Conservation (phyloP, 2,113 vertebrate genomes). For the Carassius gibelio region DNA sequence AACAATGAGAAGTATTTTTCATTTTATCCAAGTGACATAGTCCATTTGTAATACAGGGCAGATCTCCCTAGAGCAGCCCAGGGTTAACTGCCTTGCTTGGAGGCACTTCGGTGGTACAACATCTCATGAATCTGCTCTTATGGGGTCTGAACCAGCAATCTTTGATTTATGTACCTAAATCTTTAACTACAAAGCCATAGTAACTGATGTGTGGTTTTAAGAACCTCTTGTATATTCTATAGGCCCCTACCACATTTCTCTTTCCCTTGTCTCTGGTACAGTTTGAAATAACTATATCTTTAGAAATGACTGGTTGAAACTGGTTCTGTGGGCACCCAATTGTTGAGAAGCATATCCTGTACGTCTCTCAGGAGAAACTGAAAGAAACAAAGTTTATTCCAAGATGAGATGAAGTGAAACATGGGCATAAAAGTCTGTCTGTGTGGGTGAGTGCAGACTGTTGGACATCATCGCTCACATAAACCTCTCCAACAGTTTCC, state of each 20-base stretch:
- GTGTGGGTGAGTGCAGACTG: conserved; percentile 33
- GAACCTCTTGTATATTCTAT: not conserved
- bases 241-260: not conserved
- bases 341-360: not conserved
- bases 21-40: conserved; percentile 17
- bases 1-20: conserved; percentile 21
- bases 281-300: not conserved
- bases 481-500: conserved; percentile 29
- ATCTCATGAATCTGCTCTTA: conserved; percentile 5
- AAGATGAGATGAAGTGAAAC: not conserved
- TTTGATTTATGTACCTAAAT: not conserved
- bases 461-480: conserved; percentile 17
- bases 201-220: not conserved
- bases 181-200: not conserved
- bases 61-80: not conserved
- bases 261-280: not conserved
- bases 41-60: not conserved
- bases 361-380: conserved; percentile 1
- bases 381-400: conserved; percentile 6
- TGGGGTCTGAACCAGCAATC: not conserved
- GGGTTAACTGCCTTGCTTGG: conserved; percentile 6
- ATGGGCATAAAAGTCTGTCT: not conserved
- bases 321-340: conserved; percentile 1
- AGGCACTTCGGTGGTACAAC: not conserved
- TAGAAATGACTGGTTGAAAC: conserved; percentile 7